Percentiles rank a stretch among this genome's conserved stretches.
Evolutionary conservation across 2,888 invertebrate genomes (phyloP).

Genomic region (Gymnosoma rotundatum): DNA sequence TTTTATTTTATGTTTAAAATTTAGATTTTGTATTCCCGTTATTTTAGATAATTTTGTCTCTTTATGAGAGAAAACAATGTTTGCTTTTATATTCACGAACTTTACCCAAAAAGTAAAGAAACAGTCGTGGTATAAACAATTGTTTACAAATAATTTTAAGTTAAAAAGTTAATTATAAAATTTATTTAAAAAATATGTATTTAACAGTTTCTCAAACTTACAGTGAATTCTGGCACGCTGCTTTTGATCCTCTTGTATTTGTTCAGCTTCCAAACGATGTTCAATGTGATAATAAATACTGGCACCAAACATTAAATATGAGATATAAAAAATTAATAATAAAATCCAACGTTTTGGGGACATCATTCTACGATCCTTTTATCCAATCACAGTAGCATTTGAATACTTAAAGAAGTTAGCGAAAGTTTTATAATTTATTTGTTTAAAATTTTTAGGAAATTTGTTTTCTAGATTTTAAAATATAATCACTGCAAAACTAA

Average conservation of each 20-base stretch:
- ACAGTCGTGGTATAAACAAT: too few relatives aligned
- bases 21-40: too few relatives aligned
- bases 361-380: slow-evolving; percentile 83
- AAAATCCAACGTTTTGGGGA: slow-evolving; percentile 91
- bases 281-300: slow-evolving; percentile 93
- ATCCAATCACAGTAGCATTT: slow-evolving; percentile 25
- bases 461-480: slow-evolving; percentile 5
- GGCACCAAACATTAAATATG: slow-evolving; percentile 91
- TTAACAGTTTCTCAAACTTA: slow-evolving; percentile 81
- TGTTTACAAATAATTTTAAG: too few relatives aligned
- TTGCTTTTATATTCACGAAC: too few relatives aligned
- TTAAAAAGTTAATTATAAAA: neutral
- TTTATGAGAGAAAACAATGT: too few relatives aligned
- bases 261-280: slow-evolving; percentile 86
- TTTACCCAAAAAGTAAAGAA: too few relatives aligned
- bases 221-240: slow-evolving; percentile 88
- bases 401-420: slow-evolving; percentile 22
- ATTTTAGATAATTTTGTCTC: too few relatives aligned
- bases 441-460: neutral
- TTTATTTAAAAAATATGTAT: neutral
- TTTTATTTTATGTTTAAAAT: too few relatives aligned
- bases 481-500: slow-evolving; percentile 48
- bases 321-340: slow-evolving; percentile 88
- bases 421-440: slow-evolving; percentile 13
- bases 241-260: slow-evolving; percentile 84